Percentiles rank a stretch among this genome's conserved stretches.
These are phyloP conservation scores for Spodoptera frugiperda DNA, from an alignment of 1,140 invertebrate species.

Conservation along the genomic window DNA sequence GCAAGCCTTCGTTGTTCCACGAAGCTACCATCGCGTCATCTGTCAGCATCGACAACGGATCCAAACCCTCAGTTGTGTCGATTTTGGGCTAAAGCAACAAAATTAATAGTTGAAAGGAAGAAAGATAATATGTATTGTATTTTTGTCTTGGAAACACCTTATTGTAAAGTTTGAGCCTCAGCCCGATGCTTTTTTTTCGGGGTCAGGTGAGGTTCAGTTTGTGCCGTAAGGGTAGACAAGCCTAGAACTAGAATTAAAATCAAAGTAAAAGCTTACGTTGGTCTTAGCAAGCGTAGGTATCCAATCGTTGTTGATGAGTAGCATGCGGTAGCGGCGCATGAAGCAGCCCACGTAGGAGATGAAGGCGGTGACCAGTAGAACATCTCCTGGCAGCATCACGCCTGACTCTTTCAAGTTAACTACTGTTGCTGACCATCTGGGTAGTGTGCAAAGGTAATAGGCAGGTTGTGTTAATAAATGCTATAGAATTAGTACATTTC, in stretches of 20 bases:
- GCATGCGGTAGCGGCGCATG: constrained; percentile 93
- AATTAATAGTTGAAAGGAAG: not conserved
- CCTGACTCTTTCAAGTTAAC: constrained; percentile 84
- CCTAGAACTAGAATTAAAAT: too few species aligned
- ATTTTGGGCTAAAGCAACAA: constrained; percentile 88
- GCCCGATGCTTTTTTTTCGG: too few species aligned
- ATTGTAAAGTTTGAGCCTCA: too few species aligned
- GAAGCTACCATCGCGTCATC: constrained; percentile 96
- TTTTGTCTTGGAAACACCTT: not conserved
- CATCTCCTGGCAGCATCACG: constrained; percentile 95
- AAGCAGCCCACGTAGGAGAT: constrained; percentile 98
- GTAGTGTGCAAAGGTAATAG: constrained; percentile 13
- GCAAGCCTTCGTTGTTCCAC: constrained; percentile 98
- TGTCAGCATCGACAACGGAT: constrained; percentile 93
- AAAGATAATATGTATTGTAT: not conserved
- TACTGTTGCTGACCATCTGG: constrained; percentile 92
- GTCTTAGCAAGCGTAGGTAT: constrained; percentile 89
- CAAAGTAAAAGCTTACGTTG: constrained; percentile 76
- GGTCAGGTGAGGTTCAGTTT: too few species aligned
- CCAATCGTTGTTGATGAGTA: constrained; percentile 94
- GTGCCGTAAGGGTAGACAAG: too few species aligned
- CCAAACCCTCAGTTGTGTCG: constrained; percentile 91
- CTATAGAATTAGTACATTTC: not conserved
- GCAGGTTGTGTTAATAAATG: not conserved
- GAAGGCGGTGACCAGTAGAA: constrained; percentile 96